These are phyloP conservation scores for Microvelia longipes DNA, from an alignment of 1,140 invertebrate genomes.

Conservation along the genomic window DNA sequence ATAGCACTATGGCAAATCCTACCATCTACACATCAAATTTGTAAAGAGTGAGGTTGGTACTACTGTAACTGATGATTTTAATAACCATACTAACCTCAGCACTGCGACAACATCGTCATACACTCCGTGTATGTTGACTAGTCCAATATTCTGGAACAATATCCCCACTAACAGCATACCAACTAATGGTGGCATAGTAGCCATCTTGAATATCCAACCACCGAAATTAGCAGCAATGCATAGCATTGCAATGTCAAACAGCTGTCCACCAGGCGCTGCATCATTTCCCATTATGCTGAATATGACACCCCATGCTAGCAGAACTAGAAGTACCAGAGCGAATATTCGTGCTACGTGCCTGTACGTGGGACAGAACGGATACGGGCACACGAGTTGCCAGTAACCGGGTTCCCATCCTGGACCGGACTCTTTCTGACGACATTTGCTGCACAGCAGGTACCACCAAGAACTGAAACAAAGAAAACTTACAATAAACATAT, in stretches of 20 bases:
- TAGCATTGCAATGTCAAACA: conserved; percentile 60
- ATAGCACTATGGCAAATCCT: too few species aligned
- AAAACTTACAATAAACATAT: neutral
- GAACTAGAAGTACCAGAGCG: conserved; percentile 47
- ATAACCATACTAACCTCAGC: conserved; percentile 43
- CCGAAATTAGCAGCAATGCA: conserved; percentile 62
- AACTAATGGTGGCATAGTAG: conserved; percentile 68
- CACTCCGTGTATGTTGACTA: conserved; percentile 46
- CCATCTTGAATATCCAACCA: conserved; percentile 55
- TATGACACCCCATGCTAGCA: conserved; percentile 58
- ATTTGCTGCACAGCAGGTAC: conserved; percentile 51
- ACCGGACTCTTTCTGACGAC: conserved; percentile 45
- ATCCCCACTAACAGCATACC: conserved; percentile 74
- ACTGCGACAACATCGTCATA: conserved; percentile 44
- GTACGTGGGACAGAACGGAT: conserved; percentile 63
- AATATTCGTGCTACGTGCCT: conserved; percentile 55
- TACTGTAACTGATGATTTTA: too few species aligned
- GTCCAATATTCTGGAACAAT: conserved; percentile 58
- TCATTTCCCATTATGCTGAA: conserved; percentile 55
- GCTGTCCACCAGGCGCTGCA: conserved; percentile 57
- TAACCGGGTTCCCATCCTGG: conserved; percentile 59
- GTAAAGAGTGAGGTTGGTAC: too few species aligned
- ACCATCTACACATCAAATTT: too few species aligned
- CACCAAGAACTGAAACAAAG: conserved; percentile 46
- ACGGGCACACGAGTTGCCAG: conserved; percentile 59